Evolutionary conservation across 1,140 invertebrate species (phyloP), one percentile per base, ranked within the genome.

Genomic region (Drosophila kepulauana): DNA sequence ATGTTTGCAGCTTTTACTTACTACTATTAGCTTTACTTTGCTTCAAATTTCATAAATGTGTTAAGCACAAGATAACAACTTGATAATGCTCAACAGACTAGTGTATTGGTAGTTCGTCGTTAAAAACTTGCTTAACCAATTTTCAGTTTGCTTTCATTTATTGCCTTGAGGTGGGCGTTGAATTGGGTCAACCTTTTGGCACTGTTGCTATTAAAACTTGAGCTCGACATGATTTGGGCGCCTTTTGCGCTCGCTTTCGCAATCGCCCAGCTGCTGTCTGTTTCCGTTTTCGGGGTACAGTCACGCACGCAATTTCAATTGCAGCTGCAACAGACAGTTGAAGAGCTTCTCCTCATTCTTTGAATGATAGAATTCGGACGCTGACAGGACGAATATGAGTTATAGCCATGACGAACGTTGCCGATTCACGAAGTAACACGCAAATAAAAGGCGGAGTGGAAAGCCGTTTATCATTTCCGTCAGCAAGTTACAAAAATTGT

Each of bases 181-280:
- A 86, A 89, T 80, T 89, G 61, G 84, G 84, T 87, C 84, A 87
- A 56, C 82, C 75, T 13, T 68, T 72, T 63, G 28, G 67, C 59
- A 48, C 59, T 72, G 61, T 65, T 76, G 73, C 61, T 58, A 59
- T 70, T 75, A 70, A 45, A 70, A 63, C 35, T 49, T 58, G 62
- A 45, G 51, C 62, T 43, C 61, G 61, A 80, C 75, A 78, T 78
- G 78, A 80, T 74, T 80, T 78, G 65, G 73, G 49, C 63, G 62
- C 49, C 41, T 73, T 61, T 66, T 28, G 35, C 62, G 52, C 64
- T 43, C 58, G 57, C 48, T 43, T 65, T 41, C 51, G 54, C 63
- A 57, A 5, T 51, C 48, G 33, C 25, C 41, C 48, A 48, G 52
- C 48, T 66, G 46, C 64, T 82, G 79, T 86, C 84, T 77, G 62